phyloP scores from a whole-genome alignment of 2,113 vertebrate genomes.

The Grammomys dolichurus region DNA sequence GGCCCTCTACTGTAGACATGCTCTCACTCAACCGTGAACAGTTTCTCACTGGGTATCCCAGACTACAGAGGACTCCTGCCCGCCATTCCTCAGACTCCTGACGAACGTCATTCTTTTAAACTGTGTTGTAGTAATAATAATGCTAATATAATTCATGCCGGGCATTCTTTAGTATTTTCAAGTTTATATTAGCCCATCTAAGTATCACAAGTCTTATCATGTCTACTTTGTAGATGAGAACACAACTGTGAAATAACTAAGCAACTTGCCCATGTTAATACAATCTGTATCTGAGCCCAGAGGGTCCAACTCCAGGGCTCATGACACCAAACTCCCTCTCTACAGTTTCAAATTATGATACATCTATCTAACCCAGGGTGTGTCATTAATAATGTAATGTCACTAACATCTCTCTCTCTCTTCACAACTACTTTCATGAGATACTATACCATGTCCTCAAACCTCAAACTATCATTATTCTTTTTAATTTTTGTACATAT shows the following conservation, averaged over 20 bases:
- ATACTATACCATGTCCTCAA: slow-evolving; percentile 30
- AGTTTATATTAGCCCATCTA: background rate
- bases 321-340: background rate
- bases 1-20: background rate
- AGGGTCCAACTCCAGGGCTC: background rate
- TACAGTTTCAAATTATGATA: background rate
- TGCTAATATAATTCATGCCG: background rate
- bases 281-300: background rate
- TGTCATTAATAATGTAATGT: too few relatives aligned
- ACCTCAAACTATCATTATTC: slow-evolving; percentile 31
- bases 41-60: background rate
- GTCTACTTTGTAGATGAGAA: background rate
- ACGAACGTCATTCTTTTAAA: background rate
- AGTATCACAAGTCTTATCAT: background rate
- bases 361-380: background rate
- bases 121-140: background rate
- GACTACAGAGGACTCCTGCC: background rate
- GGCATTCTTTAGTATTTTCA: background rate
- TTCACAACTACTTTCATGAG: background rate
- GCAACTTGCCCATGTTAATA: background rate
- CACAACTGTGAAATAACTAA: background rate
- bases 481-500: background rate
- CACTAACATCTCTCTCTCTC: background rate
- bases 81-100: background rate
- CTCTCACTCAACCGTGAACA: too few relatives aligned